Percentiles rank a stretch among this genome's conserved stretches.
Conservation (phyloP, 2,797 vertebrate species). For the Cuculus canorus region DNA sequence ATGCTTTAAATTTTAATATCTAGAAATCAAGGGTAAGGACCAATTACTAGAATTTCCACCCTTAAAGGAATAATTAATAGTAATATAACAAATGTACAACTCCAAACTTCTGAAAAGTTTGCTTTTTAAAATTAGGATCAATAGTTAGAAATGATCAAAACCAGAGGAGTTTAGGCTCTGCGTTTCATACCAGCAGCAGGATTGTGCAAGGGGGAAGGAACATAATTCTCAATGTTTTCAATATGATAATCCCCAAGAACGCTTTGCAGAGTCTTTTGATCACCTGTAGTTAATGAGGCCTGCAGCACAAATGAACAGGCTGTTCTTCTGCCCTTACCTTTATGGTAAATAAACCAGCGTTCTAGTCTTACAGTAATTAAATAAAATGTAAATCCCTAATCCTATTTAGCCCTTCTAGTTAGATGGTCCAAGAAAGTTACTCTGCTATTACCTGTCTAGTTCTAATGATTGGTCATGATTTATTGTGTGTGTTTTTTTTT, state of each 20-base stretch:
- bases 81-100: slow-evolving; percentile 80
- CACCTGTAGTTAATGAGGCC: slow-evolving; percentile 79
- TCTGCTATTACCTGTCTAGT: slow-evolving; percentile 84
- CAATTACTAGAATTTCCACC: slow-evolving; percentile 85
- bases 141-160: slow-evolving; percentile 73
- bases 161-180: not conserved
- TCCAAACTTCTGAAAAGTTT: slow-evolving; percentile 78
- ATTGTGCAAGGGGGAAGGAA: slow-evolving; percentile 37
- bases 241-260: slow-evolving; percentile 60
- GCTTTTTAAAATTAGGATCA: slow-evolving; percentile 74
- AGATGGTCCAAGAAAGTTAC: slow-evolving; percentile 79
- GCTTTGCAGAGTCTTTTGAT: slow-evolving; percentile 67
- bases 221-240: slow-evolving; percentile 54
- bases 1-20: slow-evolving; percentile 96
- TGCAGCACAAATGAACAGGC: slow-evolving; percentile 69
- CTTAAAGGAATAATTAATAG: slow-evolving; percentile 88
- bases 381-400: slow-evolving; percentile 84
- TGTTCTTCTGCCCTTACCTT: slow-evolving; percentile 77
- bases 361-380: slow-evolving; percentile 80
- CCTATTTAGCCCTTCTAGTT: slow-evolving; percentile 80
- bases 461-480: slow-evolving; percentile 86
- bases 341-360: slow-evolving; percentile 78
- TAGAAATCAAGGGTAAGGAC: slow-evolving; percentile 88
- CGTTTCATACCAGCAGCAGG: slow-evolving; percentile 5
- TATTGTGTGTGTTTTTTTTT: slow-evolving; percentile 80